These are phyloP conservation scores for Leucoraja erinaceus DNA, from an alignment of 2,113 vertebrate genomes.

Conservation along the genomic window DNA sequence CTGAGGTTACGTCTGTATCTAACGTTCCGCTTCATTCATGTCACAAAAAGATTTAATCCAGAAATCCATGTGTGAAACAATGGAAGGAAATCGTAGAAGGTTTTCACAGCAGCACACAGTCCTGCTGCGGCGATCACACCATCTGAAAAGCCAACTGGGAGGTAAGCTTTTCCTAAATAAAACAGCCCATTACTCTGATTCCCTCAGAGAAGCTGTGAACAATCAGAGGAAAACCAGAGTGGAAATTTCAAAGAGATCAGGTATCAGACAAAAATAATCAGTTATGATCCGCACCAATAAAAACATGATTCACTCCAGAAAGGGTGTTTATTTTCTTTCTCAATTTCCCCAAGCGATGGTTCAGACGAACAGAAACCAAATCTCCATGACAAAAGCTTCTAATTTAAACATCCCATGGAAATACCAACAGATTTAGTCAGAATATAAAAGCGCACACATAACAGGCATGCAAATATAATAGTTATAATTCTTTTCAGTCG, in stretches of 20 bases:
- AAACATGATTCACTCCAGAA: background rate
- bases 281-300: slow-evolving; percentile 23
- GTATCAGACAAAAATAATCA: slow-evolving; percentile 19
- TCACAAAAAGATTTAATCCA: slow-evolving; percentile 1
- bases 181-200: background rate
- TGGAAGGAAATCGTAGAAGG: background rate
- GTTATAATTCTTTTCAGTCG: background rate
- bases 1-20: background rate
- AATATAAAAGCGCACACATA: too few relatives aligned
- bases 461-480: background rate
- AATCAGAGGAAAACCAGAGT: slow-evolving; percentile 14
- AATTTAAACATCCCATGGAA: background rate
- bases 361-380: slow-evolving; percentile 3
- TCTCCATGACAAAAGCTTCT: background rate
- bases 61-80: slow-evolving; percentile 27
- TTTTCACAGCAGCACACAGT: background rate
- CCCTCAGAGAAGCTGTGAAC: background rate
- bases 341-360: background rate
- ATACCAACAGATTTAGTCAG: background rate
- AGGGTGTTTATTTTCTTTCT: slow-evolving; percentile 16
- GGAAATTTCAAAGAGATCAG: slow-evolving; percentile 14
- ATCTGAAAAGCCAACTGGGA: background rate
- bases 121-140: background rate
- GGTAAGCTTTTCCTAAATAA: background rate
- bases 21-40: background rate